These are phyloP conservation scores for Trichacis sp. DNA, from an alignment of 2,888 invertebrate species.

Conservation along the genomic window DNA sequence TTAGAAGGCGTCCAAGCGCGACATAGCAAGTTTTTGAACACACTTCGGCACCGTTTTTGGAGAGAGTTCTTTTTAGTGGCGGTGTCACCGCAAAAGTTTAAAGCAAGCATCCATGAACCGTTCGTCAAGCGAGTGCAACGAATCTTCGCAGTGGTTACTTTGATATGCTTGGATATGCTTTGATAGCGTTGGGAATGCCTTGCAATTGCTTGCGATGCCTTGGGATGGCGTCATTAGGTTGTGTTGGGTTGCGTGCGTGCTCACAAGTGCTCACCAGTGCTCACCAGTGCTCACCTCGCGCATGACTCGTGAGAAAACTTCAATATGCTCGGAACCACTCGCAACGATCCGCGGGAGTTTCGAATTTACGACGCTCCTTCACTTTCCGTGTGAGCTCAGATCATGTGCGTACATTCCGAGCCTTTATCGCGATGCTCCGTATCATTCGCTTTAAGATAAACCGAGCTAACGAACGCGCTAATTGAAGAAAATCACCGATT, in stretches of 20 bases:
- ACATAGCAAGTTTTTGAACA: no score
- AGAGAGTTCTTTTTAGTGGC: constrained; percentile 20
- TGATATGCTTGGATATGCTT: constrained; percentile 20
- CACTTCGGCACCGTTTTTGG: background rate
- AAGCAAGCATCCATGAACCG: constrained; percentile 6
- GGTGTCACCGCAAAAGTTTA: constrained; percentile 17
- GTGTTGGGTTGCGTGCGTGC: no score
- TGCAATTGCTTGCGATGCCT: no score
- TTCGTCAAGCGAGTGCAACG: constrained; percentile 18
- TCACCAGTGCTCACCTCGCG: background rate
- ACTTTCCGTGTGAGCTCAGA: background rate
- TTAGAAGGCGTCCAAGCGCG: constrained; percentile 1
- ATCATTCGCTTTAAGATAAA: background rate
- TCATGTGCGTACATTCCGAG: background rate
- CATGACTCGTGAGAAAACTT: constrained; percentile 20
- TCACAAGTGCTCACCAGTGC: no score
- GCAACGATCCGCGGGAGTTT: background rate
- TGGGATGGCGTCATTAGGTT: no score
- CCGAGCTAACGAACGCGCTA: background rate
- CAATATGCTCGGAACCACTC: background rate
- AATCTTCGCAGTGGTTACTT: constrained; percentile 14
- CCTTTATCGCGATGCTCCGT: background rate
- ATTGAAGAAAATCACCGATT: background rate
- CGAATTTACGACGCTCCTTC: constrained; percentile 1
- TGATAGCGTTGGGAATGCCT: no score